phyloP scores from a whole-genome alignment of 1,140 invertebrate species.

The Macrosteles quadrilineatus region DNA sequence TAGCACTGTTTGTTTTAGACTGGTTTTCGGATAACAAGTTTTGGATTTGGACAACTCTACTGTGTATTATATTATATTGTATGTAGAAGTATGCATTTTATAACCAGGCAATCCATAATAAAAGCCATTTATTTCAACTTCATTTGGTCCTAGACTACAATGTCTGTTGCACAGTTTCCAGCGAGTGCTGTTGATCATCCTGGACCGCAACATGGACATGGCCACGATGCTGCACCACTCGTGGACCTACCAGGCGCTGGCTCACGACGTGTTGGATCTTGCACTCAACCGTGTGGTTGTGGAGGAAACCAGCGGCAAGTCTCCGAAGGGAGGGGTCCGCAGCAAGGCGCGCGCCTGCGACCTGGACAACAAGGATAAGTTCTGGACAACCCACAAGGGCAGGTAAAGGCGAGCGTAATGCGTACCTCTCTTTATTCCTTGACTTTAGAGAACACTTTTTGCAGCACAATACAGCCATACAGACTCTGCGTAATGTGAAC shows the following conservation, averaged over 20 bases:
- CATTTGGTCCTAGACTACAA: too few relatives aligned
- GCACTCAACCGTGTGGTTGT: conserved; percentile 87
- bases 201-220: conserved; percentile 96
- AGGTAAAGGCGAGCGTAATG: conserved; percentile 51
- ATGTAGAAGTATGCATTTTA: too few relatives aligned
- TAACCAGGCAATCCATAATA: too few relatives aligned
- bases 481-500: too few relatives aligned
- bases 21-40: too few relatives aligned
- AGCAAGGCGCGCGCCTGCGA: conserved; percentile 89
- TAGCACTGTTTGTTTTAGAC: too few relatives aligned
- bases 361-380: conserved; percentile 82
- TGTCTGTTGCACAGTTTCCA: too few relatives aligned
- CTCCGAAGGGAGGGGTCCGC: conserved; percentile 57
- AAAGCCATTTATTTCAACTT: too few relatives aligned
- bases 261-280: conserved; percentile 92
- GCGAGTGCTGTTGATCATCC: conserved; percentile 86
- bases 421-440: not conserved
- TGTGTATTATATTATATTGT: too few relatives aligned
- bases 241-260: conserved; percentile 98
- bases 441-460: not conserved
- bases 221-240: conserved; percentile 98
- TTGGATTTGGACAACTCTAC: too few relatives aligned
- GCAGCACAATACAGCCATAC: too few relatives aligned
- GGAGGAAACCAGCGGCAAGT: conserved; percentile 63
- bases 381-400: conserved; percentile 93